Conservation (phyloP, 2,113 vertebrate genomes). For the Axis porcinus region DNA sequence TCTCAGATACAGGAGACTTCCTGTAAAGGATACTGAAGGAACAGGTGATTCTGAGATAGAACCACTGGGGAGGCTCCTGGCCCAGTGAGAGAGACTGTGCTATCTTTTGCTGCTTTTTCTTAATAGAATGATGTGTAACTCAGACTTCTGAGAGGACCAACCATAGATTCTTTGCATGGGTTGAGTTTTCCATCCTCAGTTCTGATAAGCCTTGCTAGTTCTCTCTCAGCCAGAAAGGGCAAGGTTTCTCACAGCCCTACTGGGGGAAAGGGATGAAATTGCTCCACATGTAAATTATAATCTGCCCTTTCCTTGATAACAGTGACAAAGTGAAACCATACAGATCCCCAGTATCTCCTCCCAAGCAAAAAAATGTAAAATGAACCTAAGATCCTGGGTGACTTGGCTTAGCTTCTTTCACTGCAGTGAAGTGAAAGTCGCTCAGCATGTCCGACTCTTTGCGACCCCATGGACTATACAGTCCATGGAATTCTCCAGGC, state of each 20-base stretch:
- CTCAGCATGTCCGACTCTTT: background rate
- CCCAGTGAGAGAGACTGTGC: rapidly evolving
- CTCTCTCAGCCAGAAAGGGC: background rate
- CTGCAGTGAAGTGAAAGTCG: background rate
- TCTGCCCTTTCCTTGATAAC: background rate
- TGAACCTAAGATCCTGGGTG: background rate
- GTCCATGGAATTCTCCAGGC: background rate
- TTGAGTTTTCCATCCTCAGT: background rate
- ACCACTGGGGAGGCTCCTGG: no score
- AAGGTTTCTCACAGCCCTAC: background rate
- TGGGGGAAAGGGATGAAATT: background rate
- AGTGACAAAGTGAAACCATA: background rate
- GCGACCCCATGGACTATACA: background rate
- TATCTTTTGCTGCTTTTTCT: background rate
- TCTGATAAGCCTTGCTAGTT: background rate
- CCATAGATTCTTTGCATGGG: background rate
- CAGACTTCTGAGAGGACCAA: background rate
- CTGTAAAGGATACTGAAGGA: background rate
- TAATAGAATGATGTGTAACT: background rate
- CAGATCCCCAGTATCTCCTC: background rate
- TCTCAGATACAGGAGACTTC: no score
- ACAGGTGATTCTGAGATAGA: background rate
- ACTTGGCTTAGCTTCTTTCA: background rate
- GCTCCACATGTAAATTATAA: background rate
- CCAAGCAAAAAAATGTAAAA: background rate